Evolutionary conservation across 2,888 invertebrate species (phyloP).

Genomic region (Frankliniella fusca): DNA sequence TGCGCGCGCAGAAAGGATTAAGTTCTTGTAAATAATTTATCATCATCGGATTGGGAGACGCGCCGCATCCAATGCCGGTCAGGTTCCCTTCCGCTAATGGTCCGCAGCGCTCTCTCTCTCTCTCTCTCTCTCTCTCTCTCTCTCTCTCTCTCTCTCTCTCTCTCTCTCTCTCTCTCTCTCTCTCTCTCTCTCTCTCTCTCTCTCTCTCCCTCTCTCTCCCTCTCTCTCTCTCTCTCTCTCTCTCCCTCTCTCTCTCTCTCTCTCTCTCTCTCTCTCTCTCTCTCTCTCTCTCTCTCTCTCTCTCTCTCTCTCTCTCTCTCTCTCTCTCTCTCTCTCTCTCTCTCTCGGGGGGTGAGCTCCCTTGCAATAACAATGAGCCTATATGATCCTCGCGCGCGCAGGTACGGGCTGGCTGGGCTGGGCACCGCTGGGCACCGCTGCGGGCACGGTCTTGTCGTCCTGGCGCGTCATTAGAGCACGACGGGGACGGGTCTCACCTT

Average conservation of each 20-base stretch:
- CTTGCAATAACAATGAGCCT: too few relatives aligned
- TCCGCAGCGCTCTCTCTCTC: background rate
- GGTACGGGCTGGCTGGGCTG: too few relatives aligned
- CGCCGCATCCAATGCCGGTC: too few relatives aligned
- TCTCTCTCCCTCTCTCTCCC: background rate
- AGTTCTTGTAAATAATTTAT: background rate
- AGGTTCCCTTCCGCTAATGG: background rate
- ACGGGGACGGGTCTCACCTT: too few relatives aligned
- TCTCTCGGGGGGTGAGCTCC: background rate
- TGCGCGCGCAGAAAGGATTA: background rate
- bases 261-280: background rate
- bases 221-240: background rate
- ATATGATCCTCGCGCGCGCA: too few relatives aligned
- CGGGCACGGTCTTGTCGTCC: too few relatives aligned
- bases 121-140: background rate
- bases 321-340: background rate
- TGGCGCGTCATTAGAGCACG: too few relatives aligned
- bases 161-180: background rate
- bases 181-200: background rate
- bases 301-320: background rate
- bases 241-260: background rate
- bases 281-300: background rate
- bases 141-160: background rate
- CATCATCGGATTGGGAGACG: background rate
- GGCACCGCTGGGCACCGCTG: too few relatives aligned